A percentile compares a stretch with the other conserved stretches of the same genome.
These are phyloP conservation scores for Ooceraea biroi DNA, from an alignment of 1,140 invertebrate genomes.

Conservation along the genomic window DNA sequence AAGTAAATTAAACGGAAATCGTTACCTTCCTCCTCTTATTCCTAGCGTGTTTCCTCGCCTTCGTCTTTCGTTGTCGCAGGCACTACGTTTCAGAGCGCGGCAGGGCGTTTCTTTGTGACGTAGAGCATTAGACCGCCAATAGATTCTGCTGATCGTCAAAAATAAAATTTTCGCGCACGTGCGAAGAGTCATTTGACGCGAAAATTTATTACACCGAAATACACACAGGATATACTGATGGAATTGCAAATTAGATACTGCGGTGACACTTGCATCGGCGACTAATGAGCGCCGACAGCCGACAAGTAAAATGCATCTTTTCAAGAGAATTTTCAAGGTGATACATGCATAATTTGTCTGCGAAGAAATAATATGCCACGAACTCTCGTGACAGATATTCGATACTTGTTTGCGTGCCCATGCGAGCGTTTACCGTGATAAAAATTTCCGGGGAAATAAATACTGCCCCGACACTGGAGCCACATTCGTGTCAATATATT, in stretches of 20 bases:
- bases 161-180: too few relatives aligned
- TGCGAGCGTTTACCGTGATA: constrained; percentile 17
- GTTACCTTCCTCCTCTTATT: constrained; percentile 44
- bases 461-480: constrained; percentile 19
- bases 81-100: not conserved
- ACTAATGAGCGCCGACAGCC: not conserved
- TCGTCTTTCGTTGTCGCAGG: not conserved
- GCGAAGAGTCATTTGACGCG: too few relatives aligned
- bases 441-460: constrained; percentile 62
- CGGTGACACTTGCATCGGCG: not conserved
- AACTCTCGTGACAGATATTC: constrained; percentile 34
- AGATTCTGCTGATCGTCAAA: too few relatives aligned
- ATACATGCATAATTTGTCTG: constrained; percentile 43
- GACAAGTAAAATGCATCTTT: constrained; percentile 19
- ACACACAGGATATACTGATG: too few relatives aligned
- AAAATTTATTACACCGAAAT: too few relatives aligned
- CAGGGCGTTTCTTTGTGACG: constrained; percentile 3
- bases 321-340: constrained; percentile 24
- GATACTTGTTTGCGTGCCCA: constrained; percentile 19
- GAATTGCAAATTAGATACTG: not conserved
- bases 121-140: too few relatives aligned
- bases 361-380: constrained; percentile 19
- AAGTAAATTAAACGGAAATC: constrained; percentile 72
- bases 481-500: constrained; percentile 52
- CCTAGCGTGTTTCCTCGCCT: constrained; percentile 3